Evolutionary conservation across 2,113 vertebrate genomes (phyloP).

Genomic region (Megaceryle maxima): DNA sequence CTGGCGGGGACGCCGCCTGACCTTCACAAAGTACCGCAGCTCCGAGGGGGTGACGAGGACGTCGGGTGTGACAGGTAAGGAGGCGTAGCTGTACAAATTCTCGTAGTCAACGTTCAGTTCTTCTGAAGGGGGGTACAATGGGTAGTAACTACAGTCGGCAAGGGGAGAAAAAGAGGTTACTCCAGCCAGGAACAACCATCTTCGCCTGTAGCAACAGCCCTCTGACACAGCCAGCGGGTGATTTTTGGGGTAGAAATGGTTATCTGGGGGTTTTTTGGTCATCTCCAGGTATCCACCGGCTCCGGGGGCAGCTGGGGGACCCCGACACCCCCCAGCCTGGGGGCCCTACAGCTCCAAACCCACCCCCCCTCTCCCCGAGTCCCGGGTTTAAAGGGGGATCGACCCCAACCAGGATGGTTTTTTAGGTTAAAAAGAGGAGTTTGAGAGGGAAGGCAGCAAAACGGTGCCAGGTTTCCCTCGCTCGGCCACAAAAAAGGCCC

Average conservation of each 20-base stretch:
- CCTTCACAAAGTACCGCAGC: not conserved
- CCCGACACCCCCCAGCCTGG: too few relatives aligned
- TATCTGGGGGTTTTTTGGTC: not conserved
- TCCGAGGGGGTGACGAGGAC: not conserved
- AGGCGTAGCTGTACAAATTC: conserved; percentile 67
- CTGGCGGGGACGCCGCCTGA: not conserved
- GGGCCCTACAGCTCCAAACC: too few relatives aligned
- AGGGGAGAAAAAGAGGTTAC: not conserved
- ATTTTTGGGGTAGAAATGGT: not conserved
- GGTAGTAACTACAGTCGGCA: conserved; percentile 82
- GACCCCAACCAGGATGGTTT: rapidly evolving
- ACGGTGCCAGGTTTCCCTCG: not conserved
- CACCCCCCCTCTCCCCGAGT: too few relatives aligned
- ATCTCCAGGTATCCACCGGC: rapidly evolving
- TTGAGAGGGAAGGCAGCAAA: too few relatives aligned
- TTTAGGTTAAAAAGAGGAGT: not conserved
- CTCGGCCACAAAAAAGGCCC: not conserved
- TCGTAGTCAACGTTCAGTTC: conserved; percentile 89
- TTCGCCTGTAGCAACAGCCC: not conserved
- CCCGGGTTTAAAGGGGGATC: rapidly evolving
- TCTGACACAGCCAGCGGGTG: rapidly evolving
- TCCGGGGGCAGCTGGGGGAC: not conserved
- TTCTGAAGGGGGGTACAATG: conserved; percentile 87
- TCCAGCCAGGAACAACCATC: rapidly evolving
- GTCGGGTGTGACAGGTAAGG: not conserved